A percentile compares a stretch with the other conserved stretches of the same genome.
Evolutionary conservation across 2,113 vertebrate species (phyloP).

Genomic region (Megalops atlanticus): DNA sequence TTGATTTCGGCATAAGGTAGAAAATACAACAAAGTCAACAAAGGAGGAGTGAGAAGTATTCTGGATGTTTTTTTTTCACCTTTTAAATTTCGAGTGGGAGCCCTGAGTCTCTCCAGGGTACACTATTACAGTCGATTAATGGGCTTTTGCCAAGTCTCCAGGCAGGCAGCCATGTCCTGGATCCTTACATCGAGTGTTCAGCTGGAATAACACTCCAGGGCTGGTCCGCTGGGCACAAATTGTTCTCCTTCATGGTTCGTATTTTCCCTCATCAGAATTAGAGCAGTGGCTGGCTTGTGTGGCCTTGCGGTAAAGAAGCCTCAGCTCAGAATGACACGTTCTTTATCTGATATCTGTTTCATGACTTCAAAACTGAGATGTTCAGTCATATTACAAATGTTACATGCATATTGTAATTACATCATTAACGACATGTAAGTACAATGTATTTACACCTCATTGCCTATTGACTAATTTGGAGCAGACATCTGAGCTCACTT

Average conservation of each 20-base stretch:
- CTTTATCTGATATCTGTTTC: constrained; percentile 41
- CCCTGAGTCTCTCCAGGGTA: not conserved
- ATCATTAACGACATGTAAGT: not conserved
- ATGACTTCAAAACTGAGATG: constrained; percentile 34
- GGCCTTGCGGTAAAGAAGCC: constrained; percentile 23
- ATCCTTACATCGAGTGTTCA: not conserved
- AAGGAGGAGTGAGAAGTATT: constrained; percentile 5
- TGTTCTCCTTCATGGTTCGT: constrained; percentile 2
- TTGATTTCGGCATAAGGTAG: constrained; percentile 25
- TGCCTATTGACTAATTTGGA: not conserved
- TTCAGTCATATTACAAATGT: not conserved
- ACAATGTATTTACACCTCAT: not conserved
- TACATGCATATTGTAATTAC: not conserved
- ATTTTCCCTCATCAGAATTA: constrained; percentile 1
- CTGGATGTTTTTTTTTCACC: not conserved
- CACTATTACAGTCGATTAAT: not conserved
- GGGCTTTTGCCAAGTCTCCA: not conserved
- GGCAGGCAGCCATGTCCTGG: not conserved
- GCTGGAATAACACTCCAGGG: not conserved
- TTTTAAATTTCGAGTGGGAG: not conserved
- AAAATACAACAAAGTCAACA: not conserved
- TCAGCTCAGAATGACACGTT: constrained; percentile 24
- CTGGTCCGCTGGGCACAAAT: not conserved
- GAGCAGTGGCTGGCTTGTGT: not conserved
- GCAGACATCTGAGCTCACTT: not conserved